phyloP scores from a whole-genome alignment of 2,888 invertebrate genomes.

The Volucella inflata region DNA sequence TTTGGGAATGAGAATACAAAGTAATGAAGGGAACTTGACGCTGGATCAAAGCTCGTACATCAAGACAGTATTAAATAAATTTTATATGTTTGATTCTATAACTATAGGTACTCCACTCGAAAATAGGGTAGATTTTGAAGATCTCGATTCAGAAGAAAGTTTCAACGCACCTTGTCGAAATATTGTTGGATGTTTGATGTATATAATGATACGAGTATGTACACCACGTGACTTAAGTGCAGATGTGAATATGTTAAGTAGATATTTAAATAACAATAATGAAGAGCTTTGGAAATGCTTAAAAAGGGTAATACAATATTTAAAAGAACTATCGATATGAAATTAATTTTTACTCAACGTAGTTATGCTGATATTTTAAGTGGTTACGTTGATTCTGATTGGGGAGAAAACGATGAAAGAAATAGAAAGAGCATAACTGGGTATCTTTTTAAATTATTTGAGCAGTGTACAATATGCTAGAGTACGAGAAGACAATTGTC shows the following conservation, averaged over 20 bases:
- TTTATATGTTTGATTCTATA: constrained; percentile 77
- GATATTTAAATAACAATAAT: constrained; percentile 60
- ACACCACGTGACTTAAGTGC: constrained; percentile 64
- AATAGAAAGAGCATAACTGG: constrained; percentile 67
- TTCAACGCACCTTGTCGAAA: constrained; percentile 74
- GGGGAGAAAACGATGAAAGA: constrained; percentile 36
- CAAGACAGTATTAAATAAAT: constrained; percentile 76
- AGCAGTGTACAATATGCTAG: constrained; percentile 36
- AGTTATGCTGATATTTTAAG: constrained; percentile 37
- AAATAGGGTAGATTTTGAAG: constrained; percentile 75
- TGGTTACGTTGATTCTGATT: constrained; percentile 17
- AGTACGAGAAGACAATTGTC: no score
- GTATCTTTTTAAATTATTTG: constrained; percentile 58
- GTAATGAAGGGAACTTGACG: constrained; percentile 49
- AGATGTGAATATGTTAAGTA: background rate
- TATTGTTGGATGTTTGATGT: constrained; percentile 76
- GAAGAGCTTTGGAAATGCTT: constrained; percentile 63
- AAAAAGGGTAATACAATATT: constrained; percentile 24
- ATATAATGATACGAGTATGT: constrained; percentile 71
- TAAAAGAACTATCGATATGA: constrained; percentile 23
- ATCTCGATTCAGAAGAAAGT: constrained; percentile 76
- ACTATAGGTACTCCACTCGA: constrained; percentile 76
- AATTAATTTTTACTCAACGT: constrained; percentile 47
- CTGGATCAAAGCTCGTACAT: constrained; percentile 70
- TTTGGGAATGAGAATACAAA: constrained; percentile 73